Conservation (phyloP, 37 sponge, comb jelly and placozoan genomes). For the Halisarca cf. caerulea region DNA sequence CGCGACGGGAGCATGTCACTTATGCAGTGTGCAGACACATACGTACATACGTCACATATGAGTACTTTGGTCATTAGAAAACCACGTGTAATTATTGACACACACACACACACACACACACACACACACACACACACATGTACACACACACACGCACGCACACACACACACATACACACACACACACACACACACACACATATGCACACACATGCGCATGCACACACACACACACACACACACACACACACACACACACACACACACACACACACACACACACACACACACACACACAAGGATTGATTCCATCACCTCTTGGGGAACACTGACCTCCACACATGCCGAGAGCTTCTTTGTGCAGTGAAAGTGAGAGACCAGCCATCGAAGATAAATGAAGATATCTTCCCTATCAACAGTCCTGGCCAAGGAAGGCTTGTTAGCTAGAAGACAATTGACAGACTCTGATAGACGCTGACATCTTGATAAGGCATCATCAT, state of each 20-base stretch:
- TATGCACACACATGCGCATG: neutral
- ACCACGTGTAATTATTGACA: neutral
- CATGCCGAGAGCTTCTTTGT: slow-evolving; percentile 27
- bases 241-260: too few relatives aligned
- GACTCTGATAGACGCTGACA: slow-evolving; percentile 40
- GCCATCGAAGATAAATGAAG: slow-evolving; percentile 56
- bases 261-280: slow-evolving; percentile 24
- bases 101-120: slow-evolving; percentile 1
- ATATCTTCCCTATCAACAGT: slow-evolving; percentile 58
- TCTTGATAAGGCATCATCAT: slow-evolving; percentile 52
- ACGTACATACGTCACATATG: too few relatives aligned
- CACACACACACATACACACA: neutral
- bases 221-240: neutral
- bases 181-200: neutral
- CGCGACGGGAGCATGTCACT: too few relatives aligned
- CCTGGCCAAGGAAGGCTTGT: slow-evolving; percentile 8
- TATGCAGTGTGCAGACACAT: too few relatives aligned
- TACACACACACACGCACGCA: neutral
- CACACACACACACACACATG: slow-evolving; percentile 22
- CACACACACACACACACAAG: slow-evolving; percentile 11
- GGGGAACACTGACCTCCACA: slow-evolving; percentile 49
- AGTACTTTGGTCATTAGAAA: too few relatives aligned
- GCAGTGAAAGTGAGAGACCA: slow-evolving; percentile 44
- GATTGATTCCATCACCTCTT: too few relatives aligned
- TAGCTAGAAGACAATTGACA: slow-evolving; percentile 22